These are phyloP conservation scores for Drosophila aff. DNA, from an alignment of 1,140 invertebrate species.

Conservation along the genomic window DNA sequence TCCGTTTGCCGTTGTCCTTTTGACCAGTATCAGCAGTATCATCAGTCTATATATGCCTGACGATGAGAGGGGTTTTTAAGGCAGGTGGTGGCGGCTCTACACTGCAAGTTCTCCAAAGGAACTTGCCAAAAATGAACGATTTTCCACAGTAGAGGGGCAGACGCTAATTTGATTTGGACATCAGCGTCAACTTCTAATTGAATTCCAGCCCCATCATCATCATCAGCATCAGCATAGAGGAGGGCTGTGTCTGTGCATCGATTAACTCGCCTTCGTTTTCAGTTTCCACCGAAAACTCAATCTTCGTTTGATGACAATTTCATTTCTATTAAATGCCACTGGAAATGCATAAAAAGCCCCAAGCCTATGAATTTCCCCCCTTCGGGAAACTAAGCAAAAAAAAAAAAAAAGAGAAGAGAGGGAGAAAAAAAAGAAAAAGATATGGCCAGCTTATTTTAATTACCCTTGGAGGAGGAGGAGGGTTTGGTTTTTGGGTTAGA, in stretches of 20 bases:
- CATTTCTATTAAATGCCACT: slow-evolving; percentile 78
- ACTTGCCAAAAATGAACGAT: not conserved
- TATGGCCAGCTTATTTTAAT: slow-evolving; percentile 76
- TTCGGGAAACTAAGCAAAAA: slow-evolving; percentile 15
- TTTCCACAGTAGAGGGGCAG: not conserved
- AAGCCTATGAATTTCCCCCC: not conserved
- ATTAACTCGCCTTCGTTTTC: slow-evolving; percentile 58
- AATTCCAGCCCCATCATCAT: slow-evolving; percentile 55
- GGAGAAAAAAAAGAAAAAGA: slow-evolving; percentile 36
- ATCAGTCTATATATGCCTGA: slow-evolving; percentile 5
- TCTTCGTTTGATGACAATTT: slow-evolving; percentile 80
- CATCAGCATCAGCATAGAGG: slow-evolving; percentile 11
- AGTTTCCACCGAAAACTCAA: slow-evolving; percentile 46
- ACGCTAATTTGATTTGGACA: slow-evolving; percentile 70
- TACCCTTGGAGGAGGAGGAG: slow-evolving; percentile 33
- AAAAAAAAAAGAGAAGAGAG: slow-evolving; percentile 14
- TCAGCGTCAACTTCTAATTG: slow-evolving; percentile 73
- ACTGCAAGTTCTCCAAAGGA: slow-evolving; percentile 16
- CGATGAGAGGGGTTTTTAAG: slow-evolving; percentile 4
- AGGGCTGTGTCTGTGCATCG: slow-evolving; percentile 49
- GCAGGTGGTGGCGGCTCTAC: not conserved
- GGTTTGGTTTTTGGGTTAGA: slow-evolving; percentile 9
- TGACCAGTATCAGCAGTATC: slow-evolving; percentile 15
- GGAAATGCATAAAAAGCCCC: slow-evolving; percentile 60
- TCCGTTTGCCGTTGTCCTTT: slow-evolving; percentile 71